These are phyloP conservation scores for Callyntrura sp. DNA, from an alignment of 2,888 invertebrate genomes.

Conservation along the genomic window DNA sequence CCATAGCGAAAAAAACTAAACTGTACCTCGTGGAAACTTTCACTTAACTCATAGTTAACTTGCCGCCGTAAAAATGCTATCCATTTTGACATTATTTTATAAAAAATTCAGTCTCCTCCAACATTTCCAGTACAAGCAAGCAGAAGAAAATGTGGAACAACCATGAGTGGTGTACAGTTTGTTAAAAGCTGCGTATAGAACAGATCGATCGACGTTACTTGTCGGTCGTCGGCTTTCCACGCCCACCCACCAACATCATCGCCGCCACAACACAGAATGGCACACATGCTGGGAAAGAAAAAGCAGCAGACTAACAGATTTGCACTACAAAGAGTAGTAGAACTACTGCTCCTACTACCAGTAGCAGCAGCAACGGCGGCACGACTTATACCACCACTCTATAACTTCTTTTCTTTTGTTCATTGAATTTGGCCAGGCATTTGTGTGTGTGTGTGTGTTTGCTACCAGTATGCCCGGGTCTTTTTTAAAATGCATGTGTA, in stretches of 20 bases:
- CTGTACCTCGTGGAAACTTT: too few species aligned
- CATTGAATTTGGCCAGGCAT: background rate
- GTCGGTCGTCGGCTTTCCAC: constrained; percentile 75
- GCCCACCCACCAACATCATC: constrained; percentile 70
- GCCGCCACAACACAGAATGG: constrained; percentile 68
- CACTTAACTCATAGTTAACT: too few species aligned
- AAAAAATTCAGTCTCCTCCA: background rate
- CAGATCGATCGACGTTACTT: constrained; percentile 75
- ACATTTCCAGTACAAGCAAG: background rate
- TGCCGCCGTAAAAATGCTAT: background rate
- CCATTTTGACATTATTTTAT: background rate
- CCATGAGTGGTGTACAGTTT: constrained; percentile 1
- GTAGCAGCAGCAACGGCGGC: background rate
- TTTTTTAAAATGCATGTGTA: constrained; percentile 6
- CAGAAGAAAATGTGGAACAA: background rate
- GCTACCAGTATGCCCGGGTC: constrained; percentile 12
- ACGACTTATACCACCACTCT: background rate
- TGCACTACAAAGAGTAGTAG: background rate
- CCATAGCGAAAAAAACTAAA: too few species aligned
- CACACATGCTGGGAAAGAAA: constrained; percentile 21
- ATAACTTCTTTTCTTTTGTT: constrained; percentile 1
- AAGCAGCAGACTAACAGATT: constrained; percentile 40
- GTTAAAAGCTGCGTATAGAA: constrained; percentile 36
- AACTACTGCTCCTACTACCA: too few species aligned
- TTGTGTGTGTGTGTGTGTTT: too few species aligned